Evolutionary conservation across 2,888 invertebrate genomes (phyloP).

Genomic region (Ypsolopha sequella): DNA sequence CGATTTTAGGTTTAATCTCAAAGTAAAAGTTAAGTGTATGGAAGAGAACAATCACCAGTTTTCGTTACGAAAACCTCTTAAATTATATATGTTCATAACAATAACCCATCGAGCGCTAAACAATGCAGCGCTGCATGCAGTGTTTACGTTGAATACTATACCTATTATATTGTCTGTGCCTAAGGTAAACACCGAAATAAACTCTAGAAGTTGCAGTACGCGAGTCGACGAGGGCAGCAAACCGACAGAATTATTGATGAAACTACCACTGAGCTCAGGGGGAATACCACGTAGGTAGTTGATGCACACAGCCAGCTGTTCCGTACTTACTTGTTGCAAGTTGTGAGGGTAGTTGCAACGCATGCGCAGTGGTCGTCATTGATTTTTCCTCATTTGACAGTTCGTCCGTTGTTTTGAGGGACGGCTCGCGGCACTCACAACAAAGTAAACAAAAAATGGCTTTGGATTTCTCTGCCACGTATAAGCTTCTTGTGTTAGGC

Average conservation of each 20-base stretch:
- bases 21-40: no score
- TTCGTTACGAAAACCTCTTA: no score
- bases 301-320: slow-evolving; percentile 1
- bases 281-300: background rate
- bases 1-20: no score
- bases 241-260: background rate
- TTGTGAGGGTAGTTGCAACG: slow-evolving; percentile 27
- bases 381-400: slow-evolving; percentile 67
- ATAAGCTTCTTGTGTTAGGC: slow-evolving; percentile 87
- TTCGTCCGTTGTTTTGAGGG: slow-evolving; percentile 57
- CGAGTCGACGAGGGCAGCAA: background rate
- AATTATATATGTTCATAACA: no score
- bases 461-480: slow-evolving; percentile 88
- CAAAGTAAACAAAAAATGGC: slow-evolving; percentile 76
- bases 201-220: no score
- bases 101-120: no score
- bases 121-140: no score
- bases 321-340: slow-evolving; percentile 34
- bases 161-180: no score
- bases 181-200: no score
- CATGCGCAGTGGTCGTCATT: slow-evolving; percentile 57
- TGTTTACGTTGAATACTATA: no score
- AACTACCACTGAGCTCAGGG: background rate
- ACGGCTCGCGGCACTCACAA: slow-evolving; percentile 41
- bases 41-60: no score